Evolutionary conservation across 1,140 invertebrate species (phyloP), one percentile per base, ranked within the genome.

Genomic region (Drosophila subpulchrella): DNA sequence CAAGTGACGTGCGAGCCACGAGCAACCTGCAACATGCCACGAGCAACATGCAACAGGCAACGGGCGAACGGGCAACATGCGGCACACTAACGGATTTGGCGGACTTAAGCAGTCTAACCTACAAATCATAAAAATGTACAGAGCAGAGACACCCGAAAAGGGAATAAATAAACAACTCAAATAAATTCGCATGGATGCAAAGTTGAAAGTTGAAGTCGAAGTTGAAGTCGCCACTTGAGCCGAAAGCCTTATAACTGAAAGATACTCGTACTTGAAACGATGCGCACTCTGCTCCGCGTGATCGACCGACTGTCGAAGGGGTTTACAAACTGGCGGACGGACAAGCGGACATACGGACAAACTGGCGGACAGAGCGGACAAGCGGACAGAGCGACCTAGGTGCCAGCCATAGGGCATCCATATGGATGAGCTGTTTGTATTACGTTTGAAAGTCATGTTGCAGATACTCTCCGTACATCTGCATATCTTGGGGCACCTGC

Each of bases 401-500:
- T 44, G 47, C 50, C 66, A 42, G 41, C 32, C 65, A 41, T 70
- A 27, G 67, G 65, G 65, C 68, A 71, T 72, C 66, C 68, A 72
- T 72, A 72, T 72, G 68, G 68, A 72, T 72, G 76, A 88, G 70
- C 83, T 88, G 83, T 88, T 88, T 88, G 83, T 83, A 88, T 89
- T 88, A 88, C 84, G 84, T 89, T 88, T 88, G 84, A 88, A 88
- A 88, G 84, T 88, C 83, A 88, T 88, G 83, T 88, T 88, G 83
- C 78, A 81, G 70, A 81, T 75, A 84, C 58, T 73, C 50, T 71
- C 50, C 44, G 57, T 77, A 81, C 81, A 81, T 81, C 78, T 81
- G 79, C 79, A 81, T 78, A 82, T 77, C 73, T 71, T 32, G 65
- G 51, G 73, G 72, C 78, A 72, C 78, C 78, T 72, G 77, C 62